Evolutionary conservation across 2,888 invertebrate species (phyloP), one percentile per base, ranked within the genome.

Genomic region (Pecten maximus): DNA sequence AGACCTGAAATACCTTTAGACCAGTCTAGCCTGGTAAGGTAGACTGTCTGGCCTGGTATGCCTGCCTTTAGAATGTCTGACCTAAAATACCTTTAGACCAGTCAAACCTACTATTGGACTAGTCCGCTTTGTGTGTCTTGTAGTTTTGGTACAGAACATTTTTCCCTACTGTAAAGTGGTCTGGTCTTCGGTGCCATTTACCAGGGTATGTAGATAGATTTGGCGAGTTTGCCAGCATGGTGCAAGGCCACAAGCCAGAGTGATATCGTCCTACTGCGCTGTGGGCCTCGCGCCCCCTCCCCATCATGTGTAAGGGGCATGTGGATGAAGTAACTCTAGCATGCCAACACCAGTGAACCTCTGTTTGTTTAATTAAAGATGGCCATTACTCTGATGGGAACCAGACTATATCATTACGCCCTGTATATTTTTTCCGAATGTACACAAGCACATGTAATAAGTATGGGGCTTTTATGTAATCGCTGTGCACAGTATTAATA

Each of bases 361-460:
- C 88, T 88, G 90, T 90, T 90, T 90, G 90, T 88, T 90, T 90
- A 90, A 90, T 90, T 90, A 90, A 88, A 50, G 50, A 88, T 88
- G 90, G 90, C 88, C 90, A 90, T 90, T 90, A 90, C 88, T 87
- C 50, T 88, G 90, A 90, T 88, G 88, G 39, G 87, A 50, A 87
- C 87, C 90, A 90, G 89, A 86, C 74, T 74, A 74, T 74, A 74
- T 74, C 74, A 74, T 74, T 74, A 74, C 74, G 74, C 74, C 74
- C 74, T 74, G 74, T 28, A 74, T 74, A 74, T 74, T 74, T 74
- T 74, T 74, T 74, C 74, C 74, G 35, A 74, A 74, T 74, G 74
- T 74, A 74, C 74, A 74, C 74, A 74, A 74, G 74, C 74, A 74
- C 74, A 74, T 74, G 74, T 74, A 74, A 74, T 74, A 74, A 74